These are phyloP conservation scores for Pholis gunnellus DNA, from an alignment of 2,113 vertebrate species.

Conservation along the genomic window DNA sequence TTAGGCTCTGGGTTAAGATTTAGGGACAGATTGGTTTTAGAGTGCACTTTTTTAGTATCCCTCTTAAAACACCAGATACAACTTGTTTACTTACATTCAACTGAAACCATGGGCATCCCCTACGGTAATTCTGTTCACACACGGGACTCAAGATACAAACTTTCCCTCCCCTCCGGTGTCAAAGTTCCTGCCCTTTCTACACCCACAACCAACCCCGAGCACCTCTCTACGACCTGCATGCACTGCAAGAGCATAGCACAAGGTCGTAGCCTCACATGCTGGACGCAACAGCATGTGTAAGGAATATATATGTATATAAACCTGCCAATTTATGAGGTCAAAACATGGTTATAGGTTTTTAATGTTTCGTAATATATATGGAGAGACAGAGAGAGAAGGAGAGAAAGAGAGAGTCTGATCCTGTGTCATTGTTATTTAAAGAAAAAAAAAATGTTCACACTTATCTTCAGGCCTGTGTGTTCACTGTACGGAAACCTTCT, in stretches of 20 bases:
- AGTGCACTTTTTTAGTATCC: background rate
- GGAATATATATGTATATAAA: background rate
- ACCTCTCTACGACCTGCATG: background rate
- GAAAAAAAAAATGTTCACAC: conserved; percentile 2
- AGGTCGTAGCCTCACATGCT: background rate
- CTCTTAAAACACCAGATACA: conserved; percentile 9
- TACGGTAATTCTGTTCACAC: no score
- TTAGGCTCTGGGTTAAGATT: conserved; percentile 14
- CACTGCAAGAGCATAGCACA: background rate
- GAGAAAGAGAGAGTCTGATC: background rate
- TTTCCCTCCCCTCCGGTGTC: background rate
- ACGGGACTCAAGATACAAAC: background rate
- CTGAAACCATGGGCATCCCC: background rate
- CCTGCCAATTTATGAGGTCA: no score
- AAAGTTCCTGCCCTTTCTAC: background rate
- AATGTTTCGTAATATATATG: background rate
- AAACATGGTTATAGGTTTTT: background rate
- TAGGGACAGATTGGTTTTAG: background rate
- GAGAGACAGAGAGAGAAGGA: background rate
- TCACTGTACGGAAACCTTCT: conserved; percentile 46
- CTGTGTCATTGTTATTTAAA: conserved; percentile 31
- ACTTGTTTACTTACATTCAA: background rate
- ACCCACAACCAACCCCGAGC: background rate
- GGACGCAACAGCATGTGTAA: background rate
- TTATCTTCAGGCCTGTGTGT: conserved; percentile 45